Percentiles rank a stretch among this genome's conserved stretches.
phyloP scores from a whole-genome alignment of 1,140 invertebrate species.

The Bombus polaris region DNA sequence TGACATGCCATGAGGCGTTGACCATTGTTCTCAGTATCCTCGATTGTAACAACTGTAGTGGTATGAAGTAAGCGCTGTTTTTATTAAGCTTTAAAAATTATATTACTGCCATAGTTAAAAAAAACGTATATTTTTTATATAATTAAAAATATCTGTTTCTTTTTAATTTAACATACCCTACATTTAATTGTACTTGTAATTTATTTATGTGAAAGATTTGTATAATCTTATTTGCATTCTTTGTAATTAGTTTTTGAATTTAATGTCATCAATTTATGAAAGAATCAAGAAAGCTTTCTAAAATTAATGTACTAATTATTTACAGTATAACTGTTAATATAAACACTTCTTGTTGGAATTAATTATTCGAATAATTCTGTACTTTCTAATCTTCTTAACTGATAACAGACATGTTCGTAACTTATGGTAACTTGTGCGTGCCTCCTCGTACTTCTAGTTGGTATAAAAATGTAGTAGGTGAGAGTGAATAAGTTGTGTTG shows the following conservation, averaged over 20 bases:
- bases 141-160: not conserved
- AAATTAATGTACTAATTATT: not conserved
- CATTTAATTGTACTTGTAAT: not conserved
- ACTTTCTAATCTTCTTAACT: not conserved
- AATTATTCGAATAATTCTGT: not conserved
- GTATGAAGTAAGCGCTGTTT: no score
- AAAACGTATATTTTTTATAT: not conserved
- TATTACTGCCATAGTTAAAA: not conserved
- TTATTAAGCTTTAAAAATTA: not conserved
- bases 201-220: not conserved
- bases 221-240: not conserved
- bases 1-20: no score
- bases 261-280: not conserved
- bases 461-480: no score
- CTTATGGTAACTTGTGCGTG: no score
- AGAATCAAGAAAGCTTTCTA: not conserved
- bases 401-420: no score
- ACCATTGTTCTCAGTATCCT: no score
- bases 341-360: not conserved
- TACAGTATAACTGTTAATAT: not conserved
- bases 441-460: not conserved
- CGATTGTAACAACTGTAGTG: no score
- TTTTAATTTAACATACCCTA: not conserved
- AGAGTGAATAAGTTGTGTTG: no score
- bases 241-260: not conserved